Evolutionary conservation across 2,888 invertebrate species (phyloP).

Genomic region (Litoditis marina): DNA sequence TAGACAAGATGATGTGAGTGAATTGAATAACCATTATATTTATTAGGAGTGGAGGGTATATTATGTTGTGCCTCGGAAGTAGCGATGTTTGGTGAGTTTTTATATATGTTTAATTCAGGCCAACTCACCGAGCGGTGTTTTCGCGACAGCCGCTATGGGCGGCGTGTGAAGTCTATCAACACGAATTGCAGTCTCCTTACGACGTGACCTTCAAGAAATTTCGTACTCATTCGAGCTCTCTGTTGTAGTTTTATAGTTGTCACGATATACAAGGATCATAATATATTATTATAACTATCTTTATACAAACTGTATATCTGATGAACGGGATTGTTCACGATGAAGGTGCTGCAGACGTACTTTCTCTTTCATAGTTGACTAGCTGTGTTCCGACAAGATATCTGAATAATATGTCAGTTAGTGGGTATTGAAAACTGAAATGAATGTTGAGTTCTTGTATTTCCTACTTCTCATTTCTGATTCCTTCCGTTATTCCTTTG

Average conservation of each 20-base stretch:
- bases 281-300: too few relatives aligned
- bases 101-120: not conserved
- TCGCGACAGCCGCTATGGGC: slow-evolving; percentile 21
- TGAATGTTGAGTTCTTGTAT: not conserved
- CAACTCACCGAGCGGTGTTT: slow-evolving; percentile 27
- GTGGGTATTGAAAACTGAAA: not conserved
- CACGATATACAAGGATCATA: too few relatives aligned
- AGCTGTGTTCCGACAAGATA: slow-evolving; percentile 89
- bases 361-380: slow-evolving; percentile 80
- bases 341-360: too few relatives aligned
- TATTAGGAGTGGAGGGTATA: too few relatives aligned
- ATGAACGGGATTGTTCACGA: too few relatives aligned
- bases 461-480: slow-evolving; percentile 88
- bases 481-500: slow-evolving; percentile 89
- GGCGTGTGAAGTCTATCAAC: slow-evolving; percentile 21
- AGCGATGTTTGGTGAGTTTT: not conserved
- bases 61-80: not conserved
- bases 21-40: too few relatives aligned
- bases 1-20: slow-evolving; percentile 1
- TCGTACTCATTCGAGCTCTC: slow-evolving; percentile 7
- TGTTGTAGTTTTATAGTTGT: too few relatives aligned
- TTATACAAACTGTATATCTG: too few relatives aligned
- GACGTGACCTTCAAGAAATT: slow-evolving; percentile 8
- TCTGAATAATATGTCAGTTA: slow-evolving; percentile 58
- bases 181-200: slow-evolving; percentile 17